Base-by-base conservation (phyloP, 2,888 invertebrate genomes). In the Hydroisotoma schaefferi region DNA sequence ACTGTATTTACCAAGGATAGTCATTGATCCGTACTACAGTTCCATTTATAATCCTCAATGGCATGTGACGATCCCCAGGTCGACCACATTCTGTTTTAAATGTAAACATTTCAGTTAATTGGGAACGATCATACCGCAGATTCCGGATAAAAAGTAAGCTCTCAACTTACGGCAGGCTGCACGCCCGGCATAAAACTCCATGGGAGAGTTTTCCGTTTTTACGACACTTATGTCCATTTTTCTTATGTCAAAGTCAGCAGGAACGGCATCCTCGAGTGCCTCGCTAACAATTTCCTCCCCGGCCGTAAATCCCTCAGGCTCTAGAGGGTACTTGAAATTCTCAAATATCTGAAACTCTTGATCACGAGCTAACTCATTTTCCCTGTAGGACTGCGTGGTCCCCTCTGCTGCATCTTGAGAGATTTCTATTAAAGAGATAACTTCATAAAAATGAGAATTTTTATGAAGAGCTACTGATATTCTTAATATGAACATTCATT, bases 1-100 rank as follows among this genome's bases (percentile, higher is more conserved):
- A 20, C 6, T 12, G 8, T 20, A 10, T 61, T n/a, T 67, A 67
- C 69, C 69, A 69, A 23, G 69, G 69, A 26, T 63, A 57, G 28
- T 69, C 65, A 49, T 69, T 69, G 27, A 69, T 67, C 18, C 65
- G 37, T 2, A 65, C 61, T 1, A 61, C 63, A 12, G 67, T 65
- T 23, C 69, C 69, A 15, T 67, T 67, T 1, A 69, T 63, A 46
- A 69, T 69, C 28, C 64, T 53, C 20, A 67, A 27, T n/a, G 67
- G 67, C 20, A 40, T 27, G 23, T 47, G 29, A 49, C 67, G 57
- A 6, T 67, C 63, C 27, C 63, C 63, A 1, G 69, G 65, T 0
- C 65, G 49, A 40, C 69, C 69, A 59, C 69, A 69, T 38, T 65
- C 67, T 67, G 12, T n/a, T 27, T 15, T n/a, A 10, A 29, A 56